Conservation (phyloP, 1,140 invertebrate genomes). For the Chrysoperla carnea region DNA sequence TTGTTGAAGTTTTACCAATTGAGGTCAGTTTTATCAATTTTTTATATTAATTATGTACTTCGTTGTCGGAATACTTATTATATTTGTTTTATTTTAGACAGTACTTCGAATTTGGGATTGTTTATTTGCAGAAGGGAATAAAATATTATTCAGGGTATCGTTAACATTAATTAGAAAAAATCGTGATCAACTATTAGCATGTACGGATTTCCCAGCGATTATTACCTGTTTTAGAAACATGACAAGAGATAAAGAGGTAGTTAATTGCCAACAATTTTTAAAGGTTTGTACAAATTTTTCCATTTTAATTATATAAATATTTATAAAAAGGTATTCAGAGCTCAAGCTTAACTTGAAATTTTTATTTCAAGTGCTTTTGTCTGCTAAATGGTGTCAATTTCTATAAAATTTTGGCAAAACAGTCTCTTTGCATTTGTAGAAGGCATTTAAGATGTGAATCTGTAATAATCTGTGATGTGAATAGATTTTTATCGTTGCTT, state of each 20-base stretch:
- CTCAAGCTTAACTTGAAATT: constrained; percentile 2
- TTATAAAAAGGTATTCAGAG: not conserved
- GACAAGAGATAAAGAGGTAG: constrained; percentile 45
- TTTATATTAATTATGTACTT: constrained; percentile 1
- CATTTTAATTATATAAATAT: constrained; percentile 2
- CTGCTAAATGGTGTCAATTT: constrained; percentile 1
- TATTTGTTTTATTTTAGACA: constrained; percentile 34
- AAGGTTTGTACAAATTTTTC: constrained; percentile 32
- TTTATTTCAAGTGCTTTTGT: constrained; percentile 4
- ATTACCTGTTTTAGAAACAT: constrained; percentile 63
- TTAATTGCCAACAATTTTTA: constrained; percentile 74
- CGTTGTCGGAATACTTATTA: not conserved
- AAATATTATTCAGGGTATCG: constrained; percentile 62
- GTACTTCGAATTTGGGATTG: constrained; percentile 89
- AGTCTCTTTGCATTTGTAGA: not conserved
- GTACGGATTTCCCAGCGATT: constrained; percentile 54
- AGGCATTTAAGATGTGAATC: not conserved
- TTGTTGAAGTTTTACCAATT: constrained; percentile 76
- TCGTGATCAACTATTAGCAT: constrained; percentile 44
- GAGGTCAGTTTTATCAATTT: constrained; percentile 34
- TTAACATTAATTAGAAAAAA: constrained; percentile 65
- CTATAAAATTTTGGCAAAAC: constrained; percentile 4
- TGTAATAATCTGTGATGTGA: no score
- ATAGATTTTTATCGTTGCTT: no score
- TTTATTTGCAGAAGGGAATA: constrained; percentile 83